phyloP scores from a whole-genome alignment of 2,797 vertebrate genomes.

The Cephalopachus bancanus region DNA sequence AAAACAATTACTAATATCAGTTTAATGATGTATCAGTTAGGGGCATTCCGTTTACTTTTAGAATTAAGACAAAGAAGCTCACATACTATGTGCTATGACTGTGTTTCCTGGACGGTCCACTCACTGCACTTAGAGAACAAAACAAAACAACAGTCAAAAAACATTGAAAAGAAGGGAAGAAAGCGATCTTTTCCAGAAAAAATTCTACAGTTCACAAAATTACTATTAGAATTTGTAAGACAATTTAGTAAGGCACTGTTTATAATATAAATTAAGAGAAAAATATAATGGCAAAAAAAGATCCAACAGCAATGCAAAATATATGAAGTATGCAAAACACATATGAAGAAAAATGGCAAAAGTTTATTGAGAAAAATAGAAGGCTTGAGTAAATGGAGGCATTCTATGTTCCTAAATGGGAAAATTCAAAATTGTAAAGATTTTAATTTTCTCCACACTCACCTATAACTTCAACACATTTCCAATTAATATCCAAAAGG shows the following conservation, averaged over 20 bases:
- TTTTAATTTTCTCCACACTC: neutral
- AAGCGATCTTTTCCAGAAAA: slow-evolving; percentile 17
- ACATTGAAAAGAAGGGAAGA: neutral
- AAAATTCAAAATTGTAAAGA: neutral
- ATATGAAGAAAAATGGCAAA: slow-evolving; percentile 23
- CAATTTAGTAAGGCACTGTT: neutral
- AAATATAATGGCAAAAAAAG: neutral
- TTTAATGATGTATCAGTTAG: neutral
- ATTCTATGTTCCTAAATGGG: neutral
- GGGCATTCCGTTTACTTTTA: neutral
- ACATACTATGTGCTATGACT: neutral
- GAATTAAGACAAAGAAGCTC: neutral
- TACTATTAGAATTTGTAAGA: slow-evolving; percentile 16
- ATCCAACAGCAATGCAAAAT: neutral
- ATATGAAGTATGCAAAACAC: neutral
- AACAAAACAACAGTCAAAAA: neutral
- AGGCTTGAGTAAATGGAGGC: neutral
- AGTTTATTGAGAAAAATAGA: slow-evolving; percentile 5
- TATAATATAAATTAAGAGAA: slow-evolving; percentile 20
- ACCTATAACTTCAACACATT: neutral
- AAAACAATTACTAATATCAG: neutral
- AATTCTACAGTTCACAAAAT: neutral
- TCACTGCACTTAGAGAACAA: slow-evolving; percentile 15
- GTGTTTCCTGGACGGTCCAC: neutral
- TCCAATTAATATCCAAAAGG: neutral